Evolutionary conservation across 2,888 invertebrate species (phyloP).

Genomic region (Hydriomena furcata): DNA sequence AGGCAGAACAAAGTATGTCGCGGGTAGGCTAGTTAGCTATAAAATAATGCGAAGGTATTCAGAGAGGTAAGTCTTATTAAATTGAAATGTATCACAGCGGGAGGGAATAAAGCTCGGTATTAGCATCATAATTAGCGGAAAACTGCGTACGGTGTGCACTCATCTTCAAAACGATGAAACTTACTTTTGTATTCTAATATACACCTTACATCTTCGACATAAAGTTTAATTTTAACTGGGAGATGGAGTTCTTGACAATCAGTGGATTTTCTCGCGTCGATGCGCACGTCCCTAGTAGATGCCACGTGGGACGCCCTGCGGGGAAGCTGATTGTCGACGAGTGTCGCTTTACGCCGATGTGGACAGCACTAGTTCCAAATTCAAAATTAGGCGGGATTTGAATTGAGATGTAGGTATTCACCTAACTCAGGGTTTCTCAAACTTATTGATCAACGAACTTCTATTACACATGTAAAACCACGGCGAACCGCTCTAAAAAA

Average conservation of each 20-base stretch:
- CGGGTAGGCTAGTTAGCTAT: too few relatives aligned
- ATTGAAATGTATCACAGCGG: slow-evolving; percentile 57
- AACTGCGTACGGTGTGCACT: slow-evolving; percentile 58
- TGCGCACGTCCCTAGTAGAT: slow-evolving; percentile 56
- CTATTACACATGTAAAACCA: too few relatives aligned
- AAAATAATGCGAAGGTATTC: slow-evolving; percentile 24
- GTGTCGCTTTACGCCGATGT: slow-evolving; percentile 70
- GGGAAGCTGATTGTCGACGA: slow-evolving; percentile 73
- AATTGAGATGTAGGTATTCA: slow-evolving; percentile 26
- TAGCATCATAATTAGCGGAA: slow-evolving; percentile 73
- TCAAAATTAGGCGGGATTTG: slow-evolving; percentile 41
- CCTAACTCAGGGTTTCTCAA: too few relatives aligned
- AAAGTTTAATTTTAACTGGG: slow-evolving; percentile 32
- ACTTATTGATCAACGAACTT: too few relatives aligned
- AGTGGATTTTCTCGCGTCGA: slow-evolving; percentile 61
- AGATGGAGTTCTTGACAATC: slow-evolving; percentile 46
- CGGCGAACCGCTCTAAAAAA: too few relatives aligned
- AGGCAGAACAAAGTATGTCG: too few relatives aligned
- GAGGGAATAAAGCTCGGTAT: slow-evolving; percentile 52
- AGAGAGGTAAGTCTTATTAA: slow-evolving; percentile 47
- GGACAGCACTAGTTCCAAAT: slow-evolving; percentile 63
- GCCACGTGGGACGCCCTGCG: slow-evolving; percentile 76
- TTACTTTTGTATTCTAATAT: not conserved
- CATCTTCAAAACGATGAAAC: slow-evolving; percentile 44
- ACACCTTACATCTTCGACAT: slow-evolving; percentile 19